phyloP scores from a whole-genome alignment of 1,140 invertebrate genomes.

The Rhizoglyphus robini region DNA sequence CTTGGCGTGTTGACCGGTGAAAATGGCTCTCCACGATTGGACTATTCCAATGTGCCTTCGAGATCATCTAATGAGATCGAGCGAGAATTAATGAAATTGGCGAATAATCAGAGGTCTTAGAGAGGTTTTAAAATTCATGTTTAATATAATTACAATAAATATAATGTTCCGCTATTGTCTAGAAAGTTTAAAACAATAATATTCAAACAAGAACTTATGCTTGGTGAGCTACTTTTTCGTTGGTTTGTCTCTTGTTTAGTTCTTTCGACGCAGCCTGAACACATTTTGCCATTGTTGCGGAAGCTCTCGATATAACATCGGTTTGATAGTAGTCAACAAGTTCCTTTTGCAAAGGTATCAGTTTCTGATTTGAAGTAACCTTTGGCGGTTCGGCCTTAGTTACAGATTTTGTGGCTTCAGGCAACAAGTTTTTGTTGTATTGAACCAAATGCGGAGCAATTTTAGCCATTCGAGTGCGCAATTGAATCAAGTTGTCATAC shows the following conservation, averaged over 20 bases:
- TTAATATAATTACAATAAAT: not conserved
- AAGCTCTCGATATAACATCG: slow-evolving; percentile 85
- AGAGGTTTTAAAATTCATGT: not conserved
- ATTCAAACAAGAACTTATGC: not conserved
- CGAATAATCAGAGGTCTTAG: not conserved
- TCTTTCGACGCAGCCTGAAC: slow-evolving; percentile 67
- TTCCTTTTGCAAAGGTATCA: slow-evolving; percentile 61
- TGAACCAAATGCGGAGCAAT: slow-evolving; percentile 74
- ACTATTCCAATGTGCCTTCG: not conserved
- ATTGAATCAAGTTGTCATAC: slow-evolving; percentile 72
- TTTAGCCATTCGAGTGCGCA: slow-evolving; percentile 64
- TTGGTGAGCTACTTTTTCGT: too few relatives aligned
- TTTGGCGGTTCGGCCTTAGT: not conserved
- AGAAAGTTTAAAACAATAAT: not conserved
- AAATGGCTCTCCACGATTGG: not conserved
- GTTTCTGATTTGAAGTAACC: slow-evolving; percentile 42
- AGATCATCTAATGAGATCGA: slow-evolving; percentile 1
- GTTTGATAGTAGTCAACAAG: slow-evolving; percentile 98
- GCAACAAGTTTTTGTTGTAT: slow-evolving; percentile 47
- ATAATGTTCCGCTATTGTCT: not conserved
- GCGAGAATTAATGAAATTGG: slow-evolving; percentile 5
- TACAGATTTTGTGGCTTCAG: not conserved
- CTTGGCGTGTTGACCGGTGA: not conserved
- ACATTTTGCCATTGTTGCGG: slow-evolving; percentile 96
- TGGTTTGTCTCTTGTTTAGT: not conserved